These are phyloP conservation scores for Myotis lucifugus DNA, from an alignment of 2,113 vertebrate species.

Conservation along the genomic window DNA sequence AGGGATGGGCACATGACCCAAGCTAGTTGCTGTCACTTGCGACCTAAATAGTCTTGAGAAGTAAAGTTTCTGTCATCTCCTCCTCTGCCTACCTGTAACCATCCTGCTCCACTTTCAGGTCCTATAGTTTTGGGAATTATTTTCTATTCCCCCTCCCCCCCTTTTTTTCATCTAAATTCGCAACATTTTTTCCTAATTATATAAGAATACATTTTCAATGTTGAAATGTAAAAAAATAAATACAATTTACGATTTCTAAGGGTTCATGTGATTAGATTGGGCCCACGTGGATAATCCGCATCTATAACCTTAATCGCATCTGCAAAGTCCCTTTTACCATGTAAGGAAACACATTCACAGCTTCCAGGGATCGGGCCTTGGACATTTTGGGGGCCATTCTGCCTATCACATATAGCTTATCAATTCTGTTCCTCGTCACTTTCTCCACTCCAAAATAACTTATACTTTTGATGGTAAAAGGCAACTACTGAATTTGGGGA, in stretches of 20 bases:
- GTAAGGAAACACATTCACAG: not conserved
- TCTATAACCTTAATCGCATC: not conserved
- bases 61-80: not conserved
- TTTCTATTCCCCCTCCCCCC: not conserved
- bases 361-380: not conserved
- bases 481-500: not conserved
- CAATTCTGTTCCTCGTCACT: not conserved
- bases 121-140: not conserved
- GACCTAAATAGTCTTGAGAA: not conserved
- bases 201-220: not conserved
- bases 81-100: not conserved
- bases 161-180: not conserved
- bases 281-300: not conserved
- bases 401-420: not conserved
- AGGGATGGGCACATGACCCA: not conserved
- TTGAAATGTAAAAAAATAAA: slow-evolving; percentile 28
- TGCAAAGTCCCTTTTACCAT: not conserved
- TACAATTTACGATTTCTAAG: not conserved
- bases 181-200: not conserved
- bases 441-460: slow-evolving; percentile 14
- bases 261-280: not conserved
- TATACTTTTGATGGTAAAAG: not conserved
- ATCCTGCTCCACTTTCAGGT: not conserved
- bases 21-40: not conserved
- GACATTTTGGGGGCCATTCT: not conserved